Evolutionary conservation across 1,140 invertebrate species (phyloP), one percentile per base, ranked within the genome.

Genomic region (Zaprionus camerounensis): DNA sequence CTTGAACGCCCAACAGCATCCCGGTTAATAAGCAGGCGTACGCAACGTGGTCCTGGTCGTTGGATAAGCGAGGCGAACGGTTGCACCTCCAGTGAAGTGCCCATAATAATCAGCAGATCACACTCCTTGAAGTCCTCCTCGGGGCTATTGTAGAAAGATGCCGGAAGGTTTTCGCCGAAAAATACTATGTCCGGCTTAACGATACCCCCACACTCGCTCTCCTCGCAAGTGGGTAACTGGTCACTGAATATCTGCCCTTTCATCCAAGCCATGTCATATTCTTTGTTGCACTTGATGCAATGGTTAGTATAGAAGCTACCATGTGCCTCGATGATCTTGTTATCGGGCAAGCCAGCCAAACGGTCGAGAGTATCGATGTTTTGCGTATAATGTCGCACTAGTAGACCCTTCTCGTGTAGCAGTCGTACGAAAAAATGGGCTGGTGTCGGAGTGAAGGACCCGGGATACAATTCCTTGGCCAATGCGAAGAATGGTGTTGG

Each of bases 131-230:
- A 98, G 94, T 99, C 98, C 74, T 95, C 92, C 20, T 94, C 93
- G 3, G 95, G 93, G 57, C 94, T 94, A 15, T 91, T 82, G 80
- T 96, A 95, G 93, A 98, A 99, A 64, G 95, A 94, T 1, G 94
- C 91, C 0, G 98, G 97, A 38, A 99, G 94, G 91, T 94, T 95
- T 94, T 99, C 98, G 22, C 98, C 98, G 94, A 99, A 99, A 93
- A 99, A 98, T 1, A 99, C 96, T 91, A 99, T 98, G 91, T 99
- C 98, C 31, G 98, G 98, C 92, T 99, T 99, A 0, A 99, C 96
- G 31, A 98, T 93, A 9, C 95, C 96, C 26, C 95, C 94, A 59
- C 95, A 34, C 9, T 34, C 31, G 9, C 2, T 94, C 74, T 88
- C 94, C 65, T 86, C 95, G 91, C 98, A 98, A 74, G 94, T 95